These are phyloP conservation scores for Anthrax anthrax DNA, from an alignment of 2,888 invertebrate genomes.

Conservation along the genomic window DNA sequence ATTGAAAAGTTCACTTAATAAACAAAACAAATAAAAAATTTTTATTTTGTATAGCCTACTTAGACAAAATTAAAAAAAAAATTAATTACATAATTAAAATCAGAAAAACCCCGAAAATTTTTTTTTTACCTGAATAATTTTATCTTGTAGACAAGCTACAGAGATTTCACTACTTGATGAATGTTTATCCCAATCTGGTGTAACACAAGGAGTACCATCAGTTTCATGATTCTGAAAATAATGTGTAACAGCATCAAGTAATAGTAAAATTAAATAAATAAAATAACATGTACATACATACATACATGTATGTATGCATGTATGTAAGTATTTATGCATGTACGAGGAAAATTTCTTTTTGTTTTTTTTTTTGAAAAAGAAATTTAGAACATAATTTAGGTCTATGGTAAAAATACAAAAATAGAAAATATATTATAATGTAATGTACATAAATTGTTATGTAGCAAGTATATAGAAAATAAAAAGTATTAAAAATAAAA, in stretches of 20 bases:
- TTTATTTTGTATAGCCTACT: neutral
- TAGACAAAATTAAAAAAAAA: neutral
- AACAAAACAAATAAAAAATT: neutral
- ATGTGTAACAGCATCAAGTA: no score
- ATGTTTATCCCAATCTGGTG: slow-evolving; percentile 85
- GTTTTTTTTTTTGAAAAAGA: no score
- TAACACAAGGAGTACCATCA: slow-evolving; percentile 53
- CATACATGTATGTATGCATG: no score
- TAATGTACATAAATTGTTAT: no score
- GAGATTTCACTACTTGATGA: slow-evolving; percentile 82
- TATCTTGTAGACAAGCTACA: slow-evolving; percentile 84
- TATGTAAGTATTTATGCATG: no score
- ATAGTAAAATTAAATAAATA: neutral
- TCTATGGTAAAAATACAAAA: neutral
- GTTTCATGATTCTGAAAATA: slow-evolving; percentile 29
- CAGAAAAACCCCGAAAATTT: no score
- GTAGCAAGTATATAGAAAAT: no score
- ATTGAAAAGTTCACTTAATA: no score
- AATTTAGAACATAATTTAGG: neutral
- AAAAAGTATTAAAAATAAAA: no score
- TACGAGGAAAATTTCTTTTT: no score
- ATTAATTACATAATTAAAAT: neutral
- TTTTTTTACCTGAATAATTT: slow-evolving; percentile 65
- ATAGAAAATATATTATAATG: neutral
- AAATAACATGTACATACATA: neutral